These are phyloP conservation scores for Takifugu flavidus DNA, from an alignment of 2,113 vertebrate species.

Conservation along the genomic window DNA sequence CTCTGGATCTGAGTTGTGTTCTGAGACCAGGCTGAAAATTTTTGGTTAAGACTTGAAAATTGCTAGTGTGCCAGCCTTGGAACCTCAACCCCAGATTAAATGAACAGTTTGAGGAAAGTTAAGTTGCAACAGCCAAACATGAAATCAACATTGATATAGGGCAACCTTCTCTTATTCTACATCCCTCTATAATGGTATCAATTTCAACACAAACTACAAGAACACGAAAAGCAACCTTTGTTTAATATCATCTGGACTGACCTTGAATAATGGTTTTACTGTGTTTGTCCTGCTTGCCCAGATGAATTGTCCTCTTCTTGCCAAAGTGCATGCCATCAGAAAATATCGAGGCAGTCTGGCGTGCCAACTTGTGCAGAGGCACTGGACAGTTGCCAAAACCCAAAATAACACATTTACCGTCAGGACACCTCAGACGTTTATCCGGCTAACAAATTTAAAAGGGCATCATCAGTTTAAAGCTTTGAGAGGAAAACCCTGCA, in stretches of 20 bases:
- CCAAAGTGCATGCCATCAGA: conserved; percentile 32
- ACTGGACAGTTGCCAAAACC: conserved; percentile 5
- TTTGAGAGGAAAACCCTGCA: neutral
- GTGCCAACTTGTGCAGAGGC: conserved; percentile 3
- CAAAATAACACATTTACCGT: conserved; percentile 5
- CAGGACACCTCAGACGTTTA: conserved; percentile 2
- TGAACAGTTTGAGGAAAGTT: no score
- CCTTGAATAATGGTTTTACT: conserved; percentile 2
- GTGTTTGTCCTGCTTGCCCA: conserved; percentile 13
- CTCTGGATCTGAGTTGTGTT: no score
- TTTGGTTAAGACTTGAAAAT: no score
- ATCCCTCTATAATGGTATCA: no score
- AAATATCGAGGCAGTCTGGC: conserved; percentile 24
- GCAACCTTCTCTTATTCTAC: no score
- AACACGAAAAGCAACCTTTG: neutral
- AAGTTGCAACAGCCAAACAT: no score
- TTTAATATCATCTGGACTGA: conserved; percentile 16
- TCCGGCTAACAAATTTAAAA: neutral
- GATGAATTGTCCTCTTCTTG: conserved; percentile 11
- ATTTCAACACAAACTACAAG: no score
- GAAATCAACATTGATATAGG: no score
- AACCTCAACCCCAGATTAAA: neutral
- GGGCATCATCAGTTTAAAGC: conserved; percentile 1
- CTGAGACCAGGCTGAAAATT: no score
- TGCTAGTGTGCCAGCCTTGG: no score